Percentiles rank a stretch among this genome's conserved stretches.
phyloP scores from a whole-genome alignment of 1,140 invertebrate species.

The Uloborus diversus region DNA sequence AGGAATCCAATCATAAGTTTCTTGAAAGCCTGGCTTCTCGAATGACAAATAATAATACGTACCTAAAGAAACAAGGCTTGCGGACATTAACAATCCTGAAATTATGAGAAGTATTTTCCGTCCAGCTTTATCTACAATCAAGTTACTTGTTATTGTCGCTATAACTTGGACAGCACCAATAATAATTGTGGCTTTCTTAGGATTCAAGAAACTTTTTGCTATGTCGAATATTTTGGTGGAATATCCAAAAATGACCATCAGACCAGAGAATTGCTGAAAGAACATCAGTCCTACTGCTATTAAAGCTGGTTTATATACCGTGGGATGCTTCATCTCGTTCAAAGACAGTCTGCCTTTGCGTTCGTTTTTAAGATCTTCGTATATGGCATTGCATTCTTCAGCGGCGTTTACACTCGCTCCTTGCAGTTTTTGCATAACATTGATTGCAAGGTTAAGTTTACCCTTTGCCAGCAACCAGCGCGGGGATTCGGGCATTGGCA shows the following conservation, averaged over 20 bases:
- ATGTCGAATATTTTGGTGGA: conserved; percentile 75
- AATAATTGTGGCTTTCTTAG: conserved; percentile 77
- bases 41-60: conserved; percentile 67
- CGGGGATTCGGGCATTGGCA: conserved; percentile 13
- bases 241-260: background rate
- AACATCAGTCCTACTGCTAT: conserved; percentile 89
- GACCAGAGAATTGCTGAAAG: conserved; percentile 87
- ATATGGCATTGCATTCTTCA: conserved; percentile 15
- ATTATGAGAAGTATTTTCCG: conserved; percentile 86
- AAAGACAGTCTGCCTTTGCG: conserved; percentile 58
- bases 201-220: conserved; percentile 73
- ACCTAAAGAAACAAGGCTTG: conserved; percentile 77
- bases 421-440: conserved; percentile 16
- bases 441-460: background rate
- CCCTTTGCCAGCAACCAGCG: conserved; percentile 15
- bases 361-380: conserved; percentile 41
- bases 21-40: conserved; percentile 61
- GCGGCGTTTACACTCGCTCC: conserved; percentile 15
- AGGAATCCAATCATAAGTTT: conserved; percentile 66
- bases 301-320: conserved; percentile 76
- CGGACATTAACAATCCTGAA: conserved; percentile 66
- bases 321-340: conserved; percentile 74
- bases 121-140: conserved; percentile 83
- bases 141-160: conserved; percentile 84
- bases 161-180: conserved; percentile 88